Base-by-base conservation (phyloP, 2,888 invertebrate genomes). In the Andrena dorsata region DNA sequence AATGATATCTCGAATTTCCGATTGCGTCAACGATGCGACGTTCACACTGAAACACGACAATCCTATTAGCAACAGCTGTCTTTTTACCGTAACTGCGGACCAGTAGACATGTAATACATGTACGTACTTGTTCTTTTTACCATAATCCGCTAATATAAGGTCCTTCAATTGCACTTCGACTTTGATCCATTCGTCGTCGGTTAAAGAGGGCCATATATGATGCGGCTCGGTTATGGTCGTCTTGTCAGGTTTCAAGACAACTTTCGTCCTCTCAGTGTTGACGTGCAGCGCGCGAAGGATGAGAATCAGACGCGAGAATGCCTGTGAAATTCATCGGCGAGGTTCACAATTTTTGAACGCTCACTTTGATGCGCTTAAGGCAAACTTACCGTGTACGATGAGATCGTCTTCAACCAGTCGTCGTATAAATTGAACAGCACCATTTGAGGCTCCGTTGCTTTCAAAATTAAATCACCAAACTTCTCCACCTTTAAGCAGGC, bases 381-480 rank as follows among this genome's bases (percentile, higher is more conserved):
- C 41, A 1, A 41, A 53, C 26, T 68, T 78, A 80, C 80, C 96
- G 99, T 99, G 93, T 99, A 99, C 0, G 99, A 99, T 0, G 99
- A 99, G 91, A 99, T 99, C 0, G 99, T 99, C 94, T 99, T 99
- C 77, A 99, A 95, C 99, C 99, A 99, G 94, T 99, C 99, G 92
- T 99, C 99, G 91, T 99, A 99, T 66, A 99, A 95, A 95, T 99
- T 99, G 95, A 99, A 99, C 41, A 99, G 95, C 60, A 99, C 99
- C 99, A 99, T 99, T 95, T 99, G 99, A 0, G 99, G 99, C 93
- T 99, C 99, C 0, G 99, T 99, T 0, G 99, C 99, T 94, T 99
- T 99, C 74, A 99, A 95, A 91, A 99, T 99, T 79, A 99, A 95
- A 95, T 99, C 99, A 75, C 99, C 99, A 92, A 99, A 99, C 95